Percentiles rank a stretch among this genome's conserved stretches.
phyloP scores from a whole-genome alignment of 1,140 invertebrate genomes.

The Lepidurus apus region DNA sequence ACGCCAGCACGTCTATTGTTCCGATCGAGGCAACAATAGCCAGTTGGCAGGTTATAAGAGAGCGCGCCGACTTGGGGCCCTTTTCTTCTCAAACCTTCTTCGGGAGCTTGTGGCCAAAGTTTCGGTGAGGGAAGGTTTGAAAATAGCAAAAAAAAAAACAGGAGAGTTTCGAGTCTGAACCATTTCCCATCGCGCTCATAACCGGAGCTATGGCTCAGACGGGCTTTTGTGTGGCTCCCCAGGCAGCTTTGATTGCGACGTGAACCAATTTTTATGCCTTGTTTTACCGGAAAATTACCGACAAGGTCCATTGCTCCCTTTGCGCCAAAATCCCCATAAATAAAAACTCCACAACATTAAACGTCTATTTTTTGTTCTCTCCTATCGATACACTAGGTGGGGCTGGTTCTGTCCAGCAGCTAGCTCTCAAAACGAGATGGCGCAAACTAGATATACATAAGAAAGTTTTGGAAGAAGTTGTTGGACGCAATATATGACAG shows the following conservation, averaged over 20 bases:
- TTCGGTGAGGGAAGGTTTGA: neutral
- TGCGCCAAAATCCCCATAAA: neutral
- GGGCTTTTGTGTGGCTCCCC: conserved; percentile 8
- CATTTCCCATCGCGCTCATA: conserved; percentile 21
- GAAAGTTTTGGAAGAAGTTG: neutral
- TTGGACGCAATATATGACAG: neutral
- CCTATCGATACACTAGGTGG: neutral
- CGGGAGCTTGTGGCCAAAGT: neutral
- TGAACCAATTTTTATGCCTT: conserved; percentile 19
- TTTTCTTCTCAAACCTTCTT: neutral
- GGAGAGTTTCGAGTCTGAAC: neutral
- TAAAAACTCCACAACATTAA: neutral
- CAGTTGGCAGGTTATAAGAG: conserved; percentile 16
- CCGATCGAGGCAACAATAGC: neutral
- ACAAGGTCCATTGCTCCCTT: neutral
- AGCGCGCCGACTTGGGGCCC: neutral
- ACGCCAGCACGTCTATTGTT: conserved; percentile 14
- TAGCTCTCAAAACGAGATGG: neutral
- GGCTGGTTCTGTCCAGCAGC: neutral
- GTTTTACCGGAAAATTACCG: conserved; percentile 2
- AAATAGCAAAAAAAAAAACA: neutral
- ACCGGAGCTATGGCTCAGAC: neutral
- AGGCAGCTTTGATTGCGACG: conserved; percentile 21
- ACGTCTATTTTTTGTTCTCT: neutral
- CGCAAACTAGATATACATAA: neutral